Percentiles rank a stretch among this genome's conserved stretches.
phyloP scores from a whole-genome alignment of 1,140 invertebrate species.

The Saccostrea cuccullata region DNA sequence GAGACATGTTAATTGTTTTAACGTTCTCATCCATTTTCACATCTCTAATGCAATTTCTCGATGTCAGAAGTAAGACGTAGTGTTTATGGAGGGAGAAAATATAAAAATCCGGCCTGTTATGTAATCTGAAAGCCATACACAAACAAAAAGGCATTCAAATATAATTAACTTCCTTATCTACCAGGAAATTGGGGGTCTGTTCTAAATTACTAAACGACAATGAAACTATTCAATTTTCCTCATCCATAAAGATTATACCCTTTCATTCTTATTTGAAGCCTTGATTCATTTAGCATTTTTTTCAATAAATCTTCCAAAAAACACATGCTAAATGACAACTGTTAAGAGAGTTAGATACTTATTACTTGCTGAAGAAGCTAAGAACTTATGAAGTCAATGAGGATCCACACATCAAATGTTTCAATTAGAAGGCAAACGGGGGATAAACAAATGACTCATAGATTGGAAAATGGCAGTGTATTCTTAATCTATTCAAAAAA shows the following conservation, averaged over 20 bases:
- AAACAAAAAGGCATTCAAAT: not conserved
- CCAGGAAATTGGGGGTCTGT: not conserved
- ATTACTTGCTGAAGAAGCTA: not conserved
- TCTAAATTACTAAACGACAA: not conserved
- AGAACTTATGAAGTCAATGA: not conserved
- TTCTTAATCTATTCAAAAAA: not conserved
- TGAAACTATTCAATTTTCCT: not conserved
- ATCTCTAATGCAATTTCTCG: not conserved
- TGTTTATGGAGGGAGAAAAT: not conserved
- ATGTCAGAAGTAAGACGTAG: not conserved
- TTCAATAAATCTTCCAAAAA: not conserved
- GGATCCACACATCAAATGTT: not conserved
- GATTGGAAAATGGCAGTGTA: not conserved
- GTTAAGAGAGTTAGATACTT: not conserved
- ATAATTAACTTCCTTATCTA: constrained; percentile 1
- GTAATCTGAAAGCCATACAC: not conserved
- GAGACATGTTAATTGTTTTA: not conserved
- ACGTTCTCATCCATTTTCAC: not conserved
- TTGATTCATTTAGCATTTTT: not conserved
- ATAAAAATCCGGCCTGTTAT: not conserved
- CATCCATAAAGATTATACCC: not conserved
- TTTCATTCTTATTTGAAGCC: not conserved
- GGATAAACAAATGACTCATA: constrained; percentile 5
- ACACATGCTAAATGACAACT: constrained; percentile 12
- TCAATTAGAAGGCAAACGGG: not conserved